Base-by-base conservation (phyloP, 2,113 vertebrate species). In the Thomomys bottae region DNA sequence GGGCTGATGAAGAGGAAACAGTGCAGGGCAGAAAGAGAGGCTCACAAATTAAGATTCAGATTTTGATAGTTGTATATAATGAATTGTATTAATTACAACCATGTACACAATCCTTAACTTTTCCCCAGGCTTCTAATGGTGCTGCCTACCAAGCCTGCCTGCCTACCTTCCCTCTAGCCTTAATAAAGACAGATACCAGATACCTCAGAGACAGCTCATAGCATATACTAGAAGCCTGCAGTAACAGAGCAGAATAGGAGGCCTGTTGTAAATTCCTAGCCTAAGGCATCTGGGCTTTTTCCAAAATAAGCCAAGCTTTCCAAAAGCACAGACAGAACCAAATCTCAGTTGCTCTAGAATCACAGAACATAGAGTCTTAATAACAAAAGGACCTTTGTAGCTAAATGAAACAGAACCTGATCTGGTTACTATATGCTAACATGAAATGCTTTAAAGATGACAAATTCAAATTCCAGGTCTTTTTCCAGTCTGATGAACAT, bases 381-480 rank as follows among this genome's bases (percentile, higher is more conserved):
- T 72, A 88, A 95, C 84, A 92, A 94, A 91, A 80, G 45, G 76
- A 86, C 36, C 90, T 86, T 70, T 93, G 84, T 87, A 67, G 71
- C 63, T 24, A 12, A 59, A 32, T 36, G 76, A 80, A 88, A 86
- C 71, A 90, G 78, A 94, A 68, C 72, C 67, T 59, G n/a, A 36
- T 68, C 93, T 90, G 94, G 86, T 90, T 86, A 70, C 11, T 95
- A 28, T 77, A 42, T 67, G 61, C 57, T 32, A 84, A 12, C n/a
- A 86, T 79, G 70, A 87, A 92, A 93, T 76, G 59, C 80, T 90
- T 49, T 77, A 64, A 95, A 88, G 87, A 96, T 21, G 66, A 90
- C 93, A 95, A 91, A 86, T 73, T 59, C 66, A 80, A 95, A 94
- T 84, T 94, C 92, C 93, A 95, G 45, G 54, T 80, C 90, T 77